Base-by-base conservation (phyloP, 2,797 vertebrate species). In the Channallabes apus region DNA sequence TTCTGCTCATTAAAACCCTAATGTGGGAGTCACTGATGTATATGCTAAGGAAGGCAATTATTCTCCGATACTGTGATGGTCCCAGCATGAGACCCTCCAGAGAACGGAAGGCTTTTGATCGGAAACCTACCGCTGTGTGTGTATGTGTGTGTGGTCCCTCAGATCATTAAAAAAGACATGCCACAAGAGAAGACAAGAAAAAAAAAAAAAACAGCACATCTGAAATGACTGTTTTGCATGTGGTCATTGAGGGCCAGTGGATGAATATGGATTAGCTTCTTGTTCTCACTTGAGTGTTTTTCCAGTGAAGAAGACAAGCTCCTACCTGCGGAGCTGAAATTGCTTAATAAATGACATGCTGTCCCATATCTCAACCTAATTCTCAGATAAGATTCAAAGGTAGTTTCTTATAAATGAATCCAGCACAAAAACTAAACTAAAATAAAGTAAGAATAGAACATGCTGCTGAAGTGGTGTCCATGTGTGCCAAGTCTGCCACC, bases 191-290 rank as follows among this genome's bases (percentile, higher is more conserved):
- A 83, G 65, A 85, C 32, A 64, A 51, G 46, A n/a, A 35, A 64
- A 38, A 79, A 86, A 79, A 85, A 86, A 76, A 51, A 54, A 32
- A 76, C 5, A 59, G 46, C 41, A 85, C 56, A 73, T 90, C 84
- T 88, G 46, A 69, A 80, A 71, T 64, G 54, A 75, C 64, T 83
- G 81, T 84, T 85, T 89, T 88, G 82, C 83, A 89, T 89, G 68
- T 69, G 64, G 83, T 88, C 84, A 82, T 61, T 78, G 71, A 72
- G 85, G 73, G 80, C 83, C 84, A 86, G 68, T 17, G 46, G 46
- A 86, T 82, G 78, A 90, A 88, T 88, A 86, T 86, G 81, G 78
- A 89, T 88, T 83, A 87, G 84, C 72, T 72, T 84, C 78, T 46
- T 59, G 64, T 84, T 83, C 85, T 86, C 84, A 38, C 83, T 80